Evolutionary conservation across 2,113 vertebrate genomes (phyloP), one percentile per base, ranked within the genome.

Genomic region (Patagioenas fasciata): DNA sequence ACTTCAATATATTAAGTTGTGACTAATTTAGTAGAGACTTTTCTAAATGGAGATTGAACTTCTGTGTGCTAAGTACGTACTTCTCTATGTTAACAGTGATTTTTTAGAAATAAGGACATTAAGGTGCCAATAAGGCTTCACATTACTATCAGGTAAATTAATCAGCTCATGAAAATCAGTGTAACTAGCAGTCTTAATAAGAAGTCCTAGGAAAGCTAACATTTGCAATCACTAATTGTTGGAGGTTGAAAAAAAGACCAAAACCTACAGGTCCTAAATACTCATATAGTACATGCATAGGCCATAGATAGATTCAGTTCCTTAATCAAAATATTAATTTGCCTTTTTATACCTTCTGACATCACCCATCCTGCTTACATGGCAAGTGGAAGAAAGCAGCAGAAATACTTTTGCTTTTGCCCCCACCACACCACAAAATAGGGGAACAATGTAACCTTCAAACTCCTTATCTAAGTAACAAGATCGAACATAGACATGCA

Each of bases 401-500:
- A 89, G 50, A 48, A 86, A 73, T 19, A 3, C 8, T 9, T 64
- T 80, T 26, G 17, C 2, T 69, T 83, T 83, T 40, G 7, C 25
- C 9, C 32, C 11, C 31, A 57, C 10, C 24, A 44, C 24, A 38
- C 24, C 4, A 2, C 15, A 57, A 87, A 70, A 57, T 14, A 32
- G 6, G 32, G 11, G 13, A 64, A 38, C 1, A 48, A 24, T 17
- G 32, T 25, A 32, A 81, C 16, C 20, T 61, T 61, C 29, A 8
- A 57, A 61, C 3, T 40, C 24, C 4, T 58, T n/a, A 13, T 15
- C 11, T 25, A 50, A 75, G 11, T 29, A 28, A 89, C 23, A 66
- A 14, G 15, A 61, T 5, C 3, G 50, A 53, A 10, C 4, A 36
- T 9, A 5, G 2, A 73, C 2, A 34, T 4, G 24, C 1, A 23